These are phyloP conservation scores for Pelusios castaneus DNA, from an alignment of 2,113 vertebrate species.

Conservation along the genomic window DNA sequence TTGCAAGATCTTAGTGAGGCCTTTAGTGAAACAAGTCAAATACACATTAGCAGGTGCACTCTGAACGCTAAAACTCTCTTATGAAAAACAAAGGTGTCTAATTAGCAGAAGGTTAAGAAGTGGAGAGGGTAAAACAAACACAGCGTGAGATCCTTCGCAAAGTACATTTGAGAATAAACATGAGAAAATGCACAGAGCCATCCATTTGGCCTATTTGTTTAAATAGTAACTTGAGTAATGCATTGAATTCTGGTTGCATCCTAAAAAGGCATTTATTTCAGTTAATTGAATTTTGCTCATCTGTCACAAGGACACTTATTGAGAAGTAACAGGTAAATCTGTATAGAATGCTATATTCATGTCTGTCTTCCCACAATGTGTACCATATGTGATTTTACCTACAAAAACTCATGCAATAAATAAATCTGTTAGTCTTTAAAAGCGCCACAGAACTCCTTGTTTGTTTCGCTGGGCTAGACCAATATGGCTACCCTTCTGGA, in stretches of 20 bases:
- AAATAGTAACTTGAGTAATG: conserved; percentile 39
- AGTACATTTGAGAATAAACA: conserved; percentile 48
- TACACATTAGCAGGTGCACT: background rate
- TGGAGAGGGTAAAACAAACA: conserved; percentile 14
- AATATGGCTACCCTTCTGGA: too few species aligned
- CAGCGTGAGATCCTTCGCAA: conserved; percentile 16
- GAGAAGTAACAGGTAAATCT: conserved; percentile 53
- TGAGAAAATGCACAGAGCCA: conserved; percentile 39
- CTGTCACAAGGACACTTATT: conserved; percentile 47
- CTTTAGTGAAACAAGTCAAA: conserved; percentile 2
- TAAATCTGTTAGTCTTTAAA: too few species aligned
- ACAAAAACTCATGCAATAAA: too few species aligned
- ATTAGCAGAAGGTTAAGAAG: conserved; percentile 33
- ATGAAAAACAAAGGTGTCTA: background rate
- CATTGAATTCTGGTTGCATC: conserved; percentile 39
- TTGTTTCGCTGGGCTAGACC: too few species aligned
- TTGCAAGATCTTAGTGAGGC: background rate
- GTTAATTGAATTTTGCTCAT: conserved; percentile 64
- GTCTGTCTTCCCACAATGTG: background rate
- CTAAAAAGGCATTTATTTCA: conserved; percentile 42
- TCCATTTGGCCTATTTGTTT: conserved; percentile 43
- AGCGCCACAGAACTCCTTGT: too few species aligned
- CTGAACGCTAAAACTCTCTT: background rate
- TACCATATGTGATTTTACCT: background rate
- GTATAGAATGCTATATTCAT: background rate